Evolutionary conservation across 2,888 invertebrate genomes (phyloP).

Genomic region (Dione vanillae): DNA sequence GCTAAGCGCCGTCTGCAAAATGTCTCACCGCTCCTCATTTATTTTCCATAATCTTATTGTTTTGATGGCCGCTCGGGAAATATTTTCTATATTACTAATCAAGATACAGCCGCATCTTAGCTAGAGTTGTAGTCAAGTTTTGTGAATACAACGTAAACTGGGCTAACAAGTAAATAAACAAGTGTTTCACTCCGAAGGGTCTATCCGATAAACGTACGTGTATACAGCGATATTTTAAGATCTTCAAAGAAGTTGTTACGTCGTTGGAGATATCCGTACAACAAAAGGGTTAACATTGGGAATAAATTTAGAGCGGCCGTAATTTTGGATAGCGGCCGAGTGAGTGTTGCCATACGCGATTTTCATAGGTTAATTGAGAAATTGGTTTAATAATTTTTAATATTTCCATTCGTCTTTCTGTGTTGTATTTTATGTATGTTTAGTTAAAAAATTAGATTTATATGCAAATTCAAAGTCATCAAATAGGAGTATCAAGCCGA

Average conservation of each 20-base stretch:
- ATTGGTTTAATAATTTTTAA: background rate
- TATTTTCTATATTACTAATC: constrained; percentile 36
- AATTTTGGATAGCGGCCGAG: constrained; percentile 68
- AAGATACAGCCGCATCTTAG: background rate
- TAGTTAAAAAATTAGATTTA: background rate
- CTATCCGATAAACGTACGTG: constrained; percentile 57
- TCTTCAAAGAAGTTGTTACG: constrained; percentile 71
- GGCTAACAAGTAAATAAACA: constrained; percentile 49
- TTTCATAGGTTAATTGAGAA: constrained; percentile 30
- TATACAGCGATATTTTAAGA: constrained; percentile 71
- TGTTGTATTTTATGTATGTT: background rate
- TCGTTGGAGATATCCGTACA: constrained; percentile 62
- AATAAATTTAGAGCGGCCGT: constrained; percentile 67
- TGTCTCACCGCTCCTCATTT: constrained; percentile 76
- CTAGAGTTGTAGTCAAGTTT: constrained; percentile 26
- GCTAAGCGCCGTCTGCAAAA: constrained; percentile 84
- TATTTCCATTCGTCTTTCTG: background rate
- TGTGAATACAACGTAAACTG: constrained; percentile 42
- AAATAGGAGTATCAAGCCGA: background rate
- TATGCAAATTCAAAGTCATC: background rate
- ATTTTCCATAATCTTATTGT: constrained; percentile 57
- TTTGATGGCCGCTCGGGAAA: constrained; percentile 42
- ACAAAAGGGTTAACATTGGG: constrained; percentile 72
- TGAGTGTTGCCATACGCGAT: constrained; percentile 57
- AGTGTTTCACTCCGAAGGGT: constrained; percentile 40